Evolutionary conservation across 2,113 vertebrate genomes (phyloP), one percentile per base, ranked within the genome.

Genomic region (Muntiacus muntjak): DNA sequence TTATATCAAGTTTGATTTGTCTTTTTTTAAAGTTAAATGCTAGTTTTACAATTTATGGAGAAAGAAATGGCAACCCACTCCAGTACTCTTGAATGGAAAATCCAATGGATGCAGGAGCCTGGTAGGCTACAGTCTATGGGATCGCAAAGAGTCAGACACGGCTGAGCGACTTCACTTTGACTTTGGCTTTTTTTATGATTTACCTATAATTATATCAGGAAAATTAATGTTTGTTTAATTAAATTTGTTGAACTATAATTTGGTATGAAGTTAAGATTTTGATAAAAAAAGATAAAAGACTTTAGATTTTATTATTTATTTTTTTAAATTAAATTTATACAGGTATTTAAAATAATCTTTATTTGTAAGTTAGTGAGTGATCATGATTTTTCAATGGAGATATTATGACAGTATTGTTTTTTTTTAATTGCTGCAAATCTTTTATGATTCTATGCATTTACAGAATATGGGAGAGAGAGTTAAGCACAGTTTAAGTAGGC

Each of bases 191-290:
- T n/a, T 67, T 36, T 10, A 67, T 67, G 64, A 43, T 57, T 43
- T 88, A 85, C 6, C 7, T 79, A 54, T 52, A 83, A 28, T 74
- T 40, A 79, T 36, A 14, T 40, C 87, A 76, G 8, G 17, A 25
- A 87, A 94, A 5, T 5, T 52, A 11, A 7, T 43, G 6, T 11
- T 74, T 64, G 13, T 86, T 92, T 92, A 15, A 5, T 30, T 78
- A 88, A 50, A 6, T 19, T 94, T 81, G 52, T 52, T 94, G 4
- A 74, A 67, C 19, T 94, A 40, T 40, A 89, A 55, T 89, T 97
- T 90, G 12, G 14, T 19, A 36, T 50, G 47, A 84, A n/a, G 2
- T 55, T 86, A 60, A 7, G 25, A 90, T 96, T 67, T 84, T 86
- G 23, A 33, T 43, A 96, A 10, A 50, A 90, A 86, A 86, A 89